These are phyloP conservation scores for Patiria pectinifera DNA, from an alignment of 53 echinoderm and acorn worm species.

Conservation along the genomic window DNA sequence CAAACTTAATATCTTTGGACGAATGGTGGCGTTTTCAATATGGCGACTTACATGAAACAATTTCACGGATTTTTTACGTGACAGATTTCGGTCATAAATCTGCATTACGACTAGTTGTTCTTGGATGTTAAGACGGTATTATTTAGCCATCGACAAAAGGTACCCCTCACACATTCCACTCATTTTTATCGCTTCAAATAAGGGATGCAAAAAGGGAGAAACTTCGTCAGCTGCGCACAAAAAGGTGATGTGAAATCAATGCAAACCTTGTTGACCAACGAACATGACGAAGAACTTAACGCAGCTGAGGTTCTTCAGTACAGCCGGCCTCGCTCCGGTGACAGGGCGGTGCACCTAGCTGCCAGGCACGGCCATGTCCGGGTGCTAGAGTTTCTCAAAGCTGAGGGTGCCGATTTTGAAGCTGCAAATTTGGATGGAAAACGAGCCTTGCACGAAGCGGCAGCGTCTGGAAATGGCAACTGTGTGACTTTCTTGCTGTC, in stretches of 20 bases:
- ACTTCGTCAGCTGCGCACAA: conserved; percentile 35
- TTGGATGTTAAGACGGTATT: background rate
- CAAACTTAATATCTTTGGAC: too few relatives aligned
- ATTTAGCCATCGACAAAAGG: background rate
- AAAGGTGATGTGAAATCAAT: conserved; percentile 44
- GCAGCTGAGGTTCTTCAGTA: conserved; percentile 38
- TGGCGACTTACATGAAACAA: conserved; percentile 29
- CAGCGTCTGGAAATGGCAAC: conserved; percentile 65
- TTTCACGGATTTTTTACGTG: background rate
- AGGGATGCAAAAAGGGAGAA: conserved; percentile 52
- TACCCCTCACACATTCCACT: background rate
- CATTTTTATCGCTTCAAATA: background rate
- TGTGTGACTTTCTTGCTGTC: conserved; percentile 71
- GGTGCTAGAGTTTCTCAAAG: conserved; percentile 65
- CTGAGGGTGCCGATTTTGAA: conserved; percentile 73
- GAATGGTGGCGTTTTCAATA: conserved; percentile 30
- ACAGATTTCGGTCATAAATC: too few relatives aligned
- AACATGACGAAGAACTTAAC: background rate
- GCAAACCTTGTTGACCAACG: background rate
- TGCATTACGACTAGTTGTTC: background rate
- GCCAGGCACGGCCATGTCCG: conserved; percentile 77
- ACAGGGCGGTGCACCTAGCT: conserved; percentile 82
- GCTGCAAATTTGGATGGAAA: conserved; percentile 89
- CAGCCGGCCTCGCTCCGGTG: conserved; percentile 80
- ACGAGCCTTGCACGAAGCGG: conserved; percentile 87